Evolutionary conservation across 1,140 invertebrate species (phyloP), one percentile per base, ranked within the genome.

Genomic region (Drosophila guanche): DNA sequence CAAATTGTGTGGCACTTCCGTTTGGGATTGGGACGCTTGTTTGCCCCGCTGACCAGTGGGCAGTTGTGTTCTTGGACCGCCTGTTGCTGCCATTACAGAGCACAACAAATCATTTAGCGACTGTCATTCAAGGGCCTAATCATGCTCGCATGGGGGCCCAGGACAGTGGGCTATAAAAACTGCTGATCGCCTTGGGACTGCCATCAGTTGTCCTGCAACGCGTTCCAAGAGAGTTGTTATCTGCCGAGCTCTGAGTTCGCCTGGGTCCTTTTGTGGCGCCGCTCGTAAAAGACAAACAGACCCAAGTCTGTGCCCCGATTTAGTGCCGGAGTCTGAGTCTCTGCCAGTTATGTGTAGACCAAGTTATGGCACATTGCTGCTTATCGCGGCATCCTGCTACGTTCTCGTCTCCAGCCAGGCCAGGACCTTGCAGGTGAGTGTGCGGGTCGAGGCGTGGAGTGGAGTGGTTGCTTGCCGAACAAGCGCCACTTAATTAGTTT

Each of bases 21-120:
- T 63, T 88, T 62, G 29, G 83, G 73, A 75, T 85, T 77, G 52
- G 51, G 27, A 41, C 40, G 54, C 46, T 52, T 73, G 58, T 62
- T 46, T 43, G 37, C 55, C 68, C 66, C 69, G 58, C 53, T 52
- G 70, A 52, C 47, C 77, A 70, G 71, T 65, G 56, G 71, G 58
- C 57, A 70, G 76, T 37, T 4, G 10, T 37, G 10, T 4, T 12
- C 33, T 4, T 4, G 3, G 33, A 37, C 33, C 33, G 33, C 33
- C 45, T 29, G 45, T 52, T 53, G 54, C 45, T 33, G 54, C 23
- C 63, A 51, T 77, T 67, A 69, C 42, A 48, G 73, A 68, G 78
- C 75, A 88, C 72, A 88, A 88, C 83, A 88, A 88, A 88, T 88
- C 83, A 83, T 74, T 88, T 88, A 89, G 83, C 57, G 65, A 25